Base-by-base conservation (phyloP, 1,140 invertebrate genomes). In the Rhizoglyphus robini region DNA sequence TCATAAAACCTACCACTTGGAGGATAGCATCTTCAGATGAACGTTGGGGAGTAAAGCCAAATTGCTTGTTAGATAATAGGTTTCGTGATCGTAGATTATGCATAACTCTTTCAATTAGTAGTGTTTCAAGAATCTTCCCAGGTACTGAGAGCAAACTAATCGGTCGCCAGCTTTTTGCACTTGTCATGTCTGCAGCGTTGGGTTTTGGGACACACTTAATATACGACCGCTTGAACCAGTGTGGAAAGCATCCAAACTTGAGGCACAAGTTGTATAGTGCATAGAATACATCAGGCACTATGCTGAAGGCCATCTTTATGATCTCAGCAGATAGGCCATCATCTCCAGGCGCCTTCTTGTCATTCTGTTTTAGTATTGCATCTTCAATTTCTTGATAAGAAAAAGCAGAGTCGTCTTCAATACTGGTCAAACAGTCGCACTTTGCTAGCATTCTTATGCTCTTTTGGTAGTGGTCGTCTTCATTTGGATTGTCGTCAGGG, bases 41-140 rank as follows among this genome's bases (percentile, higher is more conserved):
- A 4, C 8, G 11, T 63, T 63, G 62, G 3, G 20, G 49, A 13
- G 61, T 65, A 27, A 65, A 65, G 11, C 64, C 64, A 61, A 63
- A 65, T 46, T 65, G 64, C 4, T 65, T 65, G 3, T 65, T 30
- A n/a, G 58, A 65, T 4, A 65, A 38, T 23, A 32, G 4, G 11
- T 27, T 41, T 5, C 20, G 29, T 18, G 5, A 15, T 4, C 23
- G 46, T 15, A 60, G 25, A 60, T 60, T 23, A 3, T 8, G 20
- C 11, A 64, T n/a, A 15, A 64, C 3, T 60, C 62, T 60, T 5
- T 64, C 30, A 15, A 8, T 60, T n/a, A 65, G 5, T 3, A 67
- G 23, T n/a, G 48, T 66, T 57, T 67, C 65, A 23, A 67, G 29
- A 8, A 67, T 48, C 32, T 67, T 66, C 3, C 66, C 66, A 4